Percentiles rank a stretch among this genome's conserved stretches.
phyloP scores from a whole-genome alignment of 2,797 vertebrate species.

The Sebastes cheni region DNA sequence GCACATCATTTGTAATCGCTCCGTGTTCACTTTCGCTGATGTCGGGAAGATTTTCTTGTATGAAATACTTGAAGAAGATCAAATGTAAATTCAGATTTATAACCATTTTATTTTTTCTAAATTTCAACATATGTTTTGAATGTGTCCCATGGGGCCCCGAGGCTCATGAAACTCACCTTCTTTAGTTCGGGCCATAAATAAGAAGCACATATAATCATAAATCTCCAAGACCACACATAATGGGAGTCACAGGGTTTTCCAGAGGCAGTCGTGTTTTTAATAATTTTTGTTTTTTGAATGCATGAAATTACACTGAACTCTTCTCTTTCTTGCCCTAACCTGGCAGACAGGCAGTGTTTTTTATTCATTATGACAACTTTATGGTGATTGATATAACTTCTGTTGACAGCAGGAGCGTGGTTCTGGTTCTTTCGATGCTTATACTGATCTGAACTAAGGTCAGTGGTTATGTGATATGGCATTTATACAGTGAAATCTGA shows the following conservation, averaged over 20 bases:
- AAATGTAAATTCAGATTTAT: constrained; percentile 20
- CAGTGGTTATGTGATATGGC: neutral
- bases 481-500: neutral
- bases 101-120: constrained; percentile 2
- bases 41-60: neutral
- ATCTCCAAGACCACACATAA: constrained; percentile 41
- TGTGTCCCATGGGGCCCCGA: neutral
- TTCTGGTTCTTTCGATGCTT: neutral
- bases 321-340: neutral
- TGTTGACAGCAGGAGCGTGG: constrained; percentile 5
- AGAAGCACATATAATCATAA: constrained; percentile 8
- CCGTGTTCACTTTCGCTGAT: constrained; percentile 8
- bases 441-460: constrained; percentile 9
- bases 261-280: neutral
- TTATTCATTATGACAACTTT: constrained; percentile 41
- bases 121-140: constrained; percentile 28
- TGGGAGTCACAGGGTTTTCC: neutral
- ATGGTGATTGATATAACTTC: constrained; percentile 25
- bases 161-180: constrained; percentile 13
- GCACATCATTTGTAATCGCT: constrained; percentile 17
- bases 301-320: neutral
- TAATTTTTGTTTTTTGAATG: neutral
- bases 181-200: constrained; percentile 9
- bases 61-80: neutral
- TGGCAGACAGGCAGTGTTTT: constrained; percentile 5